Conservation (phyloP, 2,113 vertebrate species). For the Seriola dumerili region DNA sequence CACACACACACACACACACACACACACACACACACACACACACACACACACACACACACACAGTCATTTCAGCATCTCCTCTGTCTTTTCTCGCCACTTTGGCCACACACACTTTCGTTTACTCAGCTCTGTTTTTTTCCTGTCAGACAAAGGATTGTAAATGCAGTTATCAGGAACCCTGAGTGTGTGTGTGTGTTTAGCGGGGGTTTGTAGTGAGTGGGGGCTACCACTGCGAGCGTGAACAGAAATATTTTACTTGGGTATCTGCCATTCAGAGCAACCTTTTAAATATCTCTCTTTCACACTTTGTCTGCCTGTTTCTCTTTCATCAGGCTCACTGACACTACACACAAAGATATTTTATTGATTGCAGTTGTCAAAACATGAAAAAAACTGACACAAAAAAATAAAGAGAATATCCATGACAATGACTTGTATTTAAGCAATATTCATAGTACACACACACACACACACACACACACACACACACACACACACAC, state of each 20-base stretch:
- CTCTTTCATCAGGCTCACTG: neutral
- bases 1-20: neutral
- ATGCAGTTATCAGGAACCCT: conserved; percentile 21
- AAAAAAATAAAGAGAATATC: neutral
- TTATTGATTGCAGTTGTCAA: neutral
- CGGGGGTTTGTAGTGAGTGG: conserved; percentile 10
- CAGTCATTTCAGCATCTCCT: neutral
- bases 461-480: no score
- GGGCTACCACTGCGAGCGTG: neutral
- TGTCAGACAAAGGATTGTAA: conserved; percentile 35
- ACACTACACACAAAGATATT: conserved; percentile 5
- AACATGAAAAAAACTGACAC: neutral
- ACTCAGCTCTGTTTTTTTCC: conserved; percentile 43
- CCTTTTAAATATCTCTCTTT: conserved; percentile 13
- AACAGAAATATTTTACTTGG: conserved; percentile 51
- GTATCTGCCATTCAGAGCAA: conserved; percentile 24
- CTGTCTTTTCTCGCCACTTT: neutral
- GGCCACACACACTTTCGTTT: conserved; percentile 19
- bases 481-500: neutral
- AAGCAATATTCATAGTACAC: no score
- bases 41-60: neutral
- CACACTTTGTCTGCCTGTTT: neutral
- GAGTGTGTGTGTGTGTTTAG: conserved; percentile 11
- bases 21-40: neutral
- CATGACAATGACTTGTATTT: neutral